A percentile compares a stretch with the other conserved stretches of the same genome.
These are phyloP conservation scores for Galerucella nymphaeae DNA, from an alignment of 2,888 invertebrate genomes.

Conservation along the genomic window DNA sequence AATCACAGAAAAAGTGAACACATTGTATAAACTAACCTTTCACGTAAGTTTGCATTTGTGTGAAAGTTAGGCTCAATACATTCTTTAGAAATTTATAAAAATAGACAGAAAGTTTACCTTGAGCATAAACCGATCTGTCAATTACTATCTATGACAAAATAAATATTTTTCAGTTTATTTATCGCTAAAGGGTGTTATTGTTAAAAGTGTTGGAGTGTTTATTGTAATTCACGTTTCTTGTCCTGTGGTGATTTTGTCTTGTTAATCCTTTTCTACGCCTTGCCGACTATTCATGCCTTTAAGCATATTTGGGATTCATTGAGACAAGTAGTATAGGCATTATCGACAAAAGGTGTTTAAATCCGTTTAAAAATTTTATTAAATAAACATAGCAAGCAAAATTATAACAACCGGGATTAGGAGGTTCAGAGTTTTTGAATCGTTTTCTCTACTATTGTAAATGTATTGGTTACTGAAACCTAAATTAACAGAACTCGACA, in stretches of 20 bases:
- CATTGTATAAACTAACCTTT: background rate
- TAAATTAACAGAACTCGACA: no score
- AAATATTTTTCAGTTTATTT: slow-evolving; percentile 44
- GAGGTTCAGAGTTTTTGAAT: background rate
- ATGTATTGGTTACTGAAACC: no score
- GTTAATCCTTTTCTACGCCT: slow-evolving; percentile 37
- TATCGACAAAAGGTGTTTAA: slow-evolving; percentile 42
- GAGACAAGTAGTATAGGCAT: slow-evolving; percentile 21
- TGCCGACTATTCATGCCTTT: slow-evolving; percentile 17
- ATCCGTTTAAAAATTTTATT: slow-evolving; percentile 42
- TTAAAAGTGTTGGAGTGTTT: slow-evolving; percentile 46
- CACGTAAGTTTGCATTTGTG: background rate
- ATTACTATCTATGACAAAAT: slow-evolving; percentile 49
- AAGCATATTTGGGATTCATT: slow-evolving; percentile 6
- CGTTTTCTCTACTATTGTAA: slow-evolving; percentile 8
- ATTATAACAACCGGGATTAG: slow-evolving; percentile 1
- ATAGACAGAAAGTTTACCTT: slow-evolving; percentile 35
- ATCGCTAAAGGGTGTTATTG: slow-evolving; percentile 41
- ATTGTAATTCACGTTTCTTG: slow-evolving; percentile 41
- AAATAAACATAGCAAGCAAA: slow-evolving; percentile 41
- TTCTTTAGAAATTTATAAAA: slow-evolving; percentile 12
- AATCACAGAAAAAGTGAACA: background rate
- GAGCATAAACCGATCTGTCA: slow-evolving; percentile 45
- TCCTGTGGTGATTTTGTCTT: slow-evolving; percentile 41
- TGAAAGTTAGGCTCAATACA: background rate